Conservation (phyloP, 1,140 invertebrate species). For the Drosophila equinoxialis region DNA sequence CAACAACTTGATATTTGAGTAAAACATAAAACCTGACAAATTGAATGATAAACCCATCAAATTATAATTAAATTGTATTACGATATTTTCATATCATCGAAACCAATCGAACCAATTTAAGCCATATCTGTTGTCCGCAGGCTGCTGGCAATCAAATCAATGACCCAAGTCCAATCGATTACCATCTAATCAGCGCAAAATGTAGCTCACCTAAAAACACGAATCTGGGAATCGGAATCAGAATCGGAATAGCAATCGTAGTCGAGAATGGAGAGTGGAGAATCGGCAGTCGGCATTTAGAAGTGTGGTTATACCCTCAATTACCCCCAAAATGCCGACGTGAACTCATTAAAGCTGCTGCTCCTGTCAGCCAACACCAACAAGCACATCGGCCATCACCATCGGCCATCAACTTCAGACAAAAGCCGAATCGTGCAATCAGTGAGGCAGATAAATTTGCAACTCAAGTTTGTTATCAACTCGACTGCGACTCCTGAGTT, state of each 20-base stretch:
- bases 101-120: too few species aligned
- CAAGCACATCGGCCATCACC: neutral
- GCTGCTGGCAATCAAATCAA: neutral
- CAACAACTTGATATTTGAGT: too few species aligned
- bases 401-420: neutral
- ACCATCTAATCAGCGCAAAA: conserved; percentile 4
- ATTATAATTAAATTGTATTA: too few species aligned
- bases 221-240: neutral
- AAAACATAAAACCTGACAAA: too few species aligned
- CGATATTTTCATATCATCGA: too few species aligned
- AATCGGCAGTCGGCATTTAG: neutral
- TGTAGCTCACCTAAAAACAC: neutral
- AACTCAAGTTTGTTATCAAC: conserved; percentile 16
- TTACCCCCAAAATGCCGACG: conserved; percentile 1
- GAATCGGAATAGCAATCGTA: neutral
- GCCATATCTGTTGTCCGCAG: neutral
- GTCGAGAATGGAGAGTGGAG: neutral
- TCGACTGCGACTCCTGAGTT: neutral
- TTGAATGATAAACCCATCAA: too few species aligned
- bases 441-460: conserved; percentile 20
- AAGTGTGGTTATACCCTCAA: conserved; percentile 10
- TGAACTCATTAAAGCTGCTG: conserved; percentile 5
- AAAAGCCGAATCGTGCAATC: conserved; percentile 18
- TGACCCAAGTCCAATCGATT: conserved; percentile 12
- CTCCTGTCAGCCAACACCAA: neutral